A percentile compares a stretch with the other conserved stretches of the same genome.
Conservation (phyloP, 2,888 invertebrate genomes). For the Automeris io region DNA sequence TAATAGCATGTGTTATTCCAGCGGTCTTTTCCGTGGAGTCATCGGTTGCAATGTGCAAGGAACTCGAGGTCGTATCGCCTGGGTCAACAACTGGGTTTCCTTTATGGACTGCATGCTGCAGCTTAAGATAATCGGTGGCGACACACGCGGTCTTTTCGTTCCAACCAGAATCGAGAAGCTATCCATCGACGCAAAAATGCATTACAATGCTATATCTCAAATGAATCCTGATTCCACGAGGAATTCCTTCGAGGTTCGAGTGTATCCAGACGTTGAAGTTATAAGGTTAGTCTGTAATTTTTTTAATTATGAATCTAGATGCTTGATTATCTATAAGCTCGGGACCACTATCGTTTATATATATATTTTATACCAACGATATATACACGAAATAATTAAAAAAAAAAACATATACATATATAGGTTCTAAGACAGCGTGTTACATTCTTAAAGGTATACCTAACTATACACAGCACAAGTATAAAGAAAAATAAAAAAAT, state of each 20-base stretch:
- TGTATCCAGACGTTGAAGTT: constrained; percentile 67
- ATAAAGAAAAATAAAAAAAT: no score
- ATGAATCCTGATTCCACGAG: constrained; percentile 61
- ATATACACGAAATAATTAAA: no score
- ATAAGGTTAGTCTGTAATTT: constrained; percentile 46
- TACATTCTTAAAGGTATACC: no score
- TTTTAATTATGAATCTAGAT: neutral
- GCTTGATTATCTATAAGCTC: no score
- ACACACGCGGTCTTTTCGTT: constrained; percentile 82
- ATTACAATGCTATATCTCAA: constrained; percentile 67
- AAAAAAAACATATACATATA: no score
- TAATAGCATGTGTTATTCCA: constrained; percentile 42
- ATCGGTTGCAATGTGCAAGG: constrained; percentile 70
- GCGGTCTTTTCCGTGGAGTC: constrained; percentile 79
- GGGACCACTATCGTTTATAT: no score
- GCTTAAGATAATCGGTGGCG: constrained; percentile 83
- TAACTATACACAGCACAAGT: no score
- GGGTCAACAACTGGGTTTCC: constrained; percentile 91
- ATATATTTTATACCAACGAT: no score
- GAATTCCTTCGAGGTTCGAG: constrained; percentile 63
- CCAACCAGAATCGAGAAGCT: constrained; percentile 86
- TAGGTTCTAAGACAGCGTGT: no score
- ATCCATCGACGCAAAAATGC: constrained; percentile 81
- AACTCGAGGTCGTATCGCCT: constrained; percentile 73
- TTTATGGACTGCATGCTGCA: constrained; percentile 95